phyloP scores from a whole-genome alignment of 2,888 invertebrate species.

The Campoletis raptor region DNA sequence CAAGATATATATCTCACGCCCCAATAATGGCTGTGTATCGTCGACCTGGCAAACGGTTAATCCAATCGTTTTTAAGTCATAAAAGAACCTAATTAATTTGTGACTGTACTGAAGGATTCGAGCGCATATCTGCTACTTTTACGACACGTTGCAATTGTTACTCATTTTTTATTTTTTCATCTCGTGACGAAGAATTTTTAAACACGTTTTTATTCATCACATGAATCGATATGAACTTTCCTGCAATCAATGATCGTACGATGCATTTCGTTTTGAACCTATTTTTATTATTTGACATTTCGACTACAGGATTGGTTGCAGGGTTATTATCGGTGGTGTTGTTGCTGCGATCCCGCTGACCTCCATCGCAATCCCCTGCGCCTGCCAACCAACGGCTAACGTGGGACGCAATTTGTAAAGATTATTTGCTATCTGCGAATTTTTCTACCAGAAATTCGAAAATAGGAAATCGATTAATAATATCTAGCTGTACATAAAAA shows the following conservation, averaged over 20 bases:
- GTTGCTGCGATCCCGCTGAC: too few species aligned
- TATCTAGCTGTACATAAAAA: too few species aligned
- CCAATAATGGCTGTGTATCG: slow-evolving; percentile 32
- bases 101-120: neutral
- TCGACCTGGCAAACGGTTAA: slow-evolving; percentile 3
- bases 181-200: neutral
- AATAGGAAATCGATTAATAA: too few species aligned
- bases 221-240: neutral
- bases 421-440: too few species aligned
- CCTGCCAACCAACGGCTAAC: too few species aligned
- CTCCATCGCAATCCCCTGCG: too few species aligned
- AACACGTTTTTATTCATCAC: neutral
- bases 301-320: too few species aligned
- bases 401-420: too few species aligned
- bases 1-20: slow-evolving; percentile 12
- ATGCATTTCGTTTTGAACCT: neutral
- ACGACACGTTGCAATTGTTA: neutral
- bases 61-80: slow-evolving; percentile 3
- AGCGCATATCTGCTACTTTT: neutral
- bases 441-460: too few species aligned
- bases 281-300: neutral
- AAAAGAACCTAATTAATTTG: slow-evolving; percentile 22
- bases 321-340: too few species aligned
- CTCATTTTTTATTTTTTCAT: neutral
- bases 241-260: neutral